These are phyloP conservation scores for Microctenopoma stevenorrisi DNA, from an alignment of 2,797 vertebrate species.

Conservation along the genomic window DNA sequence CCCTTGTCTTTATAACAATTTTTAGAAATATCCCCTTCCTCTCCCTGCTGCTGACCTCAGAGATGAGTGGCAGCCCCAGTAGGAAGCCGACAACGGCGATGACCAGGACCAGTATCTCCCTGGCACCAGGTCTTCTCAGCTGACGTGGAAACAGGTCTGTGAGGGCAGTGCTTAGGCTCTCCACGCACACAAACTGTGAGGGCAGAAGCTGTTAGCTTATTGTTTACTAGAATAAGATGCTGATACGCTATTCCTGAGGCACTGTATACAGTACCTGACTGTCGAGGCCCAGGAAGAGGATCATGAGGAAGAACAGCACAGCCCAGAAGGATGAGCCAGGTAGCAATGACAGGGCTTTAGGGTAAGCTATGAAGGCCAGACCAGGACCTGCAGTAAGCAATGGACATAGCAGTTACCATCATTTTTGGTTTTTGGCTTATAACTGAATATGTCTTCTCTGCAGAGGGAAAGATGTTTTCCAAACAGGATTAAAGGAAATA, in stretches of 20 bases:
- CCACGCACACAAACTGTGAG: conserved; percentile 91
- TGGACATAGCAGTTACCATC: background rate
- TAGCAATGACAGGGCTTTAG: conserved; percentile 89
- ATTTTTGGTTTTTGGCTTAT: background rate
- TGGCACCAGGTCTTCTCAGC: conserved; percentile 82
- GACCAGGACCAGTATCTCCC: conserved; percentile 88
- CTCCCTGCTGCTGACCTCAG: conserved; percentile 67
- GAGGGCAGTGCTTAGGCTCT: conserved; percentile 91
- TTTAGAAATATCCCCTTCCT: background rate
- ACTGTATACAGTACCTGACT: conserved; percentile 84
- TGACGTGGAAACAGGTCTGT: conserved; percentile 89
- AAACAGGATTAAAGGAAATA: background rate
- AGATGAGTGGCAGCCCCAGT: conserved; percentile 89
- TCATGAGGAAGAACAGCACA: conserved; percentile 94
- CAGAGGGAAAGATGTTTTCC: background rate
- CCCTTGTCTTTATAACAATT: no score
- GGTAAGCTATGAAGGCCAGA: conserved; percentile 89
- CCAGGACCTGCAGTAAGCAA: conserved; percentile 83
- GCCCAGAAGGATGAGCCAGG: conserved; percentile 90
- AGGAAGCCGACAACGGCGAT: conserved; percentile 87
- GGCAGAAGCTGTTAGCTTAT: background rate
- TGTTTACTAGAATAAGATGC: background rate
- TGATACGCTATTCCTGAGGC: background rate
- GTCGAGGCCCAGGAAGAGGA: conserved; percentile 91
- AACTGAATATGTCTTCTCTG: background rate